Evolutionary conservation across 2,888 invertebrate species (phyloP).

Genomic region (Chesias legatella): DNA sequence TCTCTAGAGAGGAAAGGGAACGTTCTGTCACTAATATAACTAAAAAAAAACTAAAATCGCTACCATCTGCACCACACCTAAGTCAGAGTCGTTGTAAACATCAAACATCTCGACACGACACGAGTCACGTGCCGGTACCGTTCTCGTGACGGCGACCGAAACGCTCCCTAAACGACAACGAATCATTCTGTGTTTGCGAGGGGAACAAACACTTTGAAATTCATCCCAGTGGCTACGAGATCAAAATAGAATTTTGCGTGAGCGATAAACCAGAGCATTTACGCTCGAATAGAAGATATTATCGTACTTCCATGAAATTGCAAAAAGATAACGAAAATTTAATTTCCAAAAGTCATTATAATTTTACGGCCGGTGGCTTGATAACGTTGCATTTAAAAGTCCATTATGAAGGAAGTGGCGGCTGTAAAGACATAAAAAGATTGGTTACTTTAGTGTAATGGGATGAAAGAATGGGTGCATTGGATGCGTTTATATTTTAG

Average conservation of each 20-base stretch:
- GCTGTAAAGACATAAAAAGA: neutral
- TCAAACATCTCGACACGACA: slow-evolving; percentile 50
- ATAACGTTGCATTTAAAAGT: slow-evolving; percentile 18
- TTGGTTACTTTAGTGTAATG: slow-evolving; percentile 3
- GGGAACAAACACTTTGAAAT: neutral
- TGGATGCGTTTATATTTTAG: too few species aligned
- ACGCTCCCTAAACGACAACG: slow-evolving; percentile 34
- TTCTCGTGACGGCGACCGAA: slow-evolving; percentile 52
- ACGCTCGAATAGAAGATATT: slow-evolving; percentile 30
- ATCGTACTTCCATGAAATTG: slow-evolving; percentile 26
- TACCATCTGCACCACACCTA: slow-evolving; percentile 23
- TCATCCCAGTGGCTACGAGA: too few species aligned
- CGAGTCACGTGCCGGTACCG: slow-evolving; percentile 64
- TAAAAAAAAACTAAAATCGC: slow-evolving; percentile 18
- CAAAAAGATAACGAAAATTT: slow-evolving; percentile 29
- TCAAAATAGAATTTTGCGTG: neutral
- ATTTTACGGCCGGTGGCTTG: slow-evolving; percentile 23
- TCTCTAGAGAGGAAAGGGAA: too few species aligned
- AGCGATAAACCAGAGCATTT: slow-evolving; percentile 31
- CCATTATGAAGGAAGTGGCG: slow-evolving; percentile 13
- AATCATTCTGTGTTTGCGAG: slow-evolving; percentile 40
- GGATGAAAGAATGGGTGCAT: neutral
- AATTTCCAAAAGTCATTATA: slow-evolving; percentile 31
- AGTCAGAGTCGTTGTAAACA: slow-evolving; percentile 51
- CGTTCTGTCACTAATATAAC: too few species aligned